Evolutionary conservation across 1,140 invertebrate genomes (phyloP), one percentile per base, ranked within the genome.

Genomic region (Trichonephila clavata): DNA sequence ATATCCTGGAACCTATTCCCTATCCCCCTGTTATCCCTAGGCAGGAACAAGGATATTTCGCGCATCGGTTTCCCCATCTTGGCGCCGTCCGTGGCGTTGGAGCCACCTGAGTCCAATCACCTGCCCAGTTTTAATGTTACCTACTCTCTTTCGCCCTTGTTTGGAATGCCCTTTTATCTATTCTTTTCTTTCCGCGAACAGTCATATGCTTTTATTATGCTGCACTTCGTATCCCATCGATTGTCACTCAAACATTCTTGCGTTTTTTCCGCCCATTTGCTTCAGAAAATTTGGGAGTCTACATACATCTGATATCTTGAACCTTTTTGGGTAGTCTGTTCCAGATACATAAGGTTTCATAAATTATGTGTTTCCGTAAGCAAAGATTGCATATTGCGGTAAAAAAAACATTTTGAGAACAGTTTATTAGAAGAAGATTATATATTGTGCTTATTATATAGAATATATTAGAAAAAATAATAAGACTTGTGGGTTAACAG

Each of bases 121-220:
- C 81, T 59, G 81, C 81, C 50, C 50, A 39, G 50, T 83, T 77
- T 77, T 77, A 77, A 77, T 77, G 71, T 77, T 77, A 20, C 65
- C 65, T 68, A 68, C 65, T 68, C 65, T 68, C 68, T 24, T 14
- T 68, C 32, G 27, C 68, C 32, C 24, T 77, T 77, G 71, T 77
- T 77, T 39, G 32, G 71, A 77, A 68, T 18, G 21, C 18, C 50
- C 50, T 50, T 50, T 50, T 50, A 14, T 10, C 32, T 20, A 18
- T 77, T 20, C 2, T 27, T 77, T 77, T 77, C 71, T 77, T 77
- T 32, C 32, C 14, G 27, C 71, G 18, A 18, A 13, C 71, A 77
- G 20, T 83, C 81, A 83, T 83, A 83, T 83, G 81, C 81, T 83
- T 83, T 83, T 83, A 83, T 83, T 83, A 83, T 59, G 71, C 77